Evolutionary conservation across 2,888 invertebrate genomes (phyloP), one percentile per base, ranked within the genome.

Genomic region (Dasypogon diadema): DNA sequence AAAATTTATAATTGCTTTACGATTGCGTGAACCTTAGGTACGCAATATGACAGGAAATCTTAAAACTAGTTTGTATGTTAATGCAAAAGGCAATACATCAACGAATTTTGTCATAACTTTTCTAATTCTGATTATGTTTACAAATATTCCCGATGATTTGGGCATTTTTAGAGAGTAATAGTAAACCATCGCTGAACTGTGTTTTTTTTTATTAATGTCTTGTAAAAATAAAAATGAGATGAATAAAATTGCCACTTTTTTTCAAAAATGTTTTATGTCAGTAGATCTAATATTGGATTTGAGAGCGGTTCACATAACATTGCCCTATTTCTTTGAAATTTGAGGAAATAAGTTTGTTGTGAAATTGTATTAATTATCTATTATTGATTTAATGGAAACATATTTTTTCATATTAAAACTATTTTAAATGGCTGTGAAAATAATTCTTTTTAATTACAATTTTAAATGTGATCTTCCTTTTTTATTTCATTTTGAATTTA

Each of bases 341-440:
- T 10, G 10, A 30, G 34, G 34, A 42, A 42, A 42, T 42, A 60
- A 18, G 14, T 58, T 56, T 22, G 24, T 58, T 58, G 58, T 58
- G 16, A 58, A 58, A 8, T n/a, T 30, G 30, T 58, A 58, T 30
- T 58, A 30, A 58, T 14, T 30, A 30, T 58, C 30, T 12, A 60
- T 37, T 60, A 12, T 42, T 42, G 42, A 42, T 42, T 42, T 42
- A 51, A 2, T 65, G 65, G 46, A 46, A 21, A 65, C 14, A 48
- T 21, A 65, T 65, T 65, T 65, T 65, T 65, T 46, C 22, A 46
- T 21, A 46, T 65, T 65, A 46, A 46, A 65, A 65, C 65, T 65
- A 65, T 46, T 65, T 65, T 65, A 65, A 24, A 65, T 46, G 65
- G 65, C 65, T 65, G 65, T 65, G 65, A 65, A 65, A 48, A 12